Evolutionary conservation across 2,888 invertebrate species (phyloP).

Genomic region (Doris montereyensis): DNA sequence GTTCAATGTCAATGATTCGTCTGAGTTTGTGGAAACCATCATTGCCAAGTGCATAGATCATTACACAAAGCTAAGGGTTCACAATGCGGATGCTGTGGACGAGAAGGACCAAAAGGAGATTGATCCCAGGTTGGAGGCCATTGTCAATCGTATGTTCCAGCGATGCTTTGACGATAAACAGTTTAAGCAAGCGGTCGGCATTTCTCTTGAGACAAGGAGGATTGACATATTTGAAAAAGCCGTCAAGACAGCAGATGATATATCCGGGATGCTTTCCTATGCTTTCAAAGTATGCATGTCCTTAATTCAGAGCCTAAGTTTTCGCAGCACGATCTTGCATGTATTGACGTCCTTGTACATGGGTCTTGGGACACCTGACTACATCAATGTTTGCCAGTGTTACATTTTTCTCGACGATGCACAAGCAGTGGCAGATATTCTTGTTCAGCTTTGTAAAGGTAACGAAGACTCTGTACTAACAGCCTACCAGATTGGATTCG

Average conservation of each 20-base stretch:
- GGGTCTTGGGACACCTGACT: constrained; percentile 91
- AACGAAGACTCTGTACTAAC: constrained; percentile 87
- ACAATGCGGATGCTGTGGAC: constrained; percentile 81
- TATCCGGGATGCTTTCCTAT: constrained; percentile 91
- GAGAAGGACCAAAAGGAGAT: constrained; percentile 74
- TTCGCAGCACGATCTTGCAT: constrained; percentile 90
- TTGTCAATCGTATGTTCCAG: constrained; percentile 98
- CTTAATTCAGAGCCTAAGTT: constrained; percentile 92
- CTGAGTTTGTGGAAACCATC: constrained; percentile 97
- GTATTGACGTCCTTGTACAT: constrained; percentile 92
- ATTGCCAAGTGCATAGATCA: constrained; percentile 97
- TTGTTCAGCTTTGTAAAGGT: constrained; percentile 90
- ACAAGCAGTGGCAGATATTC: constrained; percentile 90
- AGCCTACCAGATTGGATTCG: constrained; percentile 99
- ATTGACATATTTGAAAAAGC: constrained; percentile 97
- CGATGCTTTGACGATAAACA: constrained; percentile 95
- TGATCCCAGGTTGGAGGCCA: constrained; percentile 82
- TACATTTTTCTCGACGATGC: constrained; percentile 97
- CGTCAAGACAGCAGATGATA: constrained; percentile 93
- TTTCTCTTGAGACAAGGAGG: constrained; percentile 95
- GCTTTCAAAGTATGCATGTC: constrained; percentile 98
- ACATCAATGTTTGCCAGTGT: constrained; percentile 98
- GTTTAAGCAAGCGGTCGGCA: constrained; percentile 89
- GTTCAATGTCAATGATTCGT: constrained; percentile 93
- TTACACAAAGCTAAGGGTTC: constrained; percentile 88